These are phyloP conservation scores for Capreolus pygargus DNA, from an alignment of 2,113 vertebrate genomes.

Conservation along the genomic window DNA sequence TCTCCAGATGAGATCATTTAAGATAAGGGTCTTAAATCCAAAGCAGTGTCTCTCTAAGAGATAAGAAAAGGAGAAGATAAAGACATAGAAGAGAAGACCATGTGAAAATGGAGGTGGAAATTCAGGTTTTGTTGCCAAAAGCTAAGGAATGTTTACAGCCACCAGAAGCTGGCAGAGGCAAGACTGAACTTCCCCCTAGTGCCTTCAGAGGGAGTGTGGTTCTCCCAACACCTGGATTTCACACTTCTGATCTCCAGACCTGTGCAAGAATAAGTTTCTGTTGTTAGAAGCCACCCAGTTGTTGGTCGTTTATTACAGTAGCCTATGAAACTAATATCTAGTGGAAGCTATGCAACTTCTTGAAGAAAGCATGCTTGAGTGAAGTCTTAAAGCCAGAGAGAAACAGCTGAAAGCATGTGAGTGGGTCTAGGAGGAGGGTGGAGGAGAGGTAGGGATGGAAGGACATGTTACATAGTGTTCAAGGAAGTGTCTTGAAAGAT, in stretches of 20 bases:
- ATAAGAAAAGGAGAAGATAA: not conserved
- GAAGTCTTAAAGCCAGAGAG: not conserved
- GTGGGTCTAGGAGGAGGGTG: not conserved
- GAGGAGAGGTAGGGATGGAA: not conserved
- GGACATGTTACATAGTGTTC: not conserved
- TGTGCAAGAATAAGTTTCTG: not conserved
- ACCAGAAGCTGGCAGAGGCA: not conserved
- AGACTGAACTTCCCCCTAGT: not conserved
- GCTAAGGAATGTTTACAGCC: not conserved
- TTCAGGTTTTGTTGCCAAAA: not conserved
- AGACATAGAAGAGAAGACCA: not conserved
- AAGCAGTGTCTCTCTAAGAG: not conserved
- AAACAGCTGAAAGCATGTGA: not conserved
- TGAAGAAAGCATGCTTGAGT: not conserved
- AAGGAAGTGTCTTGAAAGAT: not conserved
- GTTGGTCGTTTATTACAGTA: not conserved
- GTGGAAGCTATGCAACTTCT: not conserved
- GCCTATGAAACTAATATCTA: not conserved
- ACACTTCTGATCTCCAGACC: not conserved
- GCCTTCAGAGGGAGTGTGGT: accelerated
- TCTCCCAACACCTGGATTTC: not conserved
- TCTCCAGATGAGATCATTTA: not conserved
- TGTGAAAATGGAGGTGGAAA: not conserved
- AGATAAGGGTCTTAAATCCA: not conserved
- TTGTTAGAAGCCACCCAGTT: not conserved